These are phyloP conservation scores for Lycocerus yunnanus DNA, from an alignment of 2,888 invertebrate genomes.

Conservation along the genomic window DNA sequence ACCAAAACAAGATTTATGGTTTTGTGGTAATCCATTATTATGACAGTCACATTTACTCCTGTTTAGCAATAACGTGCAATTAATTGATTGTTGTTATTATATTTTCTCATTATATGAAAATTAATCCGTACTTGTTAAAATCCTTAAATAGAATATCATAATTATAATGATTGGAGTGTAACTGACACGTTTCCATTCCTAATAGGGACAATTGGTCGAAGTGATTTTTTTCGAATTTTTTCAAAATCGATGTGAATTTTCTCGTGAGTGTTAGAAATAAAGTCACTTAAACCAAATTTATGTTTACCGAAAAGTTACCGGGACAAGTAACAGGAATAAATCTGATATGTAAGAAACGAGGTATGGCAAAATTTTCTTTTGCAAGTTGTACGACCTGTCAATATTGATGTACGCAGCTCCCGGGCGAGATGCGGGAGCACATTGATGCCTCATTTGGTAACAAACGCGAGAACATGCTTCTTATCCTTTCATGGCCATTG, in stretches of 20 bases:
- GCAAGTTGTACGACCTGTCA: constrained; percentile 38
- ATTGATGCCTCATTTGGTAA: constrained; percentile 44
- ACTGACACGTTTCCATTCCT: neutral
- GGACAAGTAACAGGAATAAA: neutral
- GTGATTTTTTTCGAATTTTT: no score
- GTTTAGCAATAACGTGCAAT: neutral
- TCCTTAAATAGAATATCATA: neutral
- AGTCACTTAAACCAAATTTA: neutral
- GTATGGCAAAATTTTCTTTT: constrained; percentile 40
- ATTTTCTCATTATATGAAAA: neutral
- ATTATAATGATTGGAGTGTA: neutral
- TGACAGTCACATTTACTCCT: neutral
- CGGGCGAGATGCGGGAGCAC: constrained; percentile 34
- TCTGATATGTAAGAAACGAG: constrained; percentile 34
- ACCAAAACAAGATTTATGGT: neutral
- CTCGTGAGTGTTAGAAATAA: neutral
- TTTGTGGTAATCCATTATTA: neutral
- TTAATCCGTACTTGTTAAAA: neutral
- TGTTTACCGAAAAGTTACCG: neutral
- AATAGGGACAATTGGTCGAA: neutral
- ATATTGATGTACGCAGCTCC: constrained; percentile 38
- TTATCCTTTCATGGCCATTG: constrained; percentile 45
- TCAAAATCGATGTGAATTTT: neutral
- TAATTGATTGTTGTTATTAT: neutral
- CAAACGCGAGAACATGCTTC: constrained; percentile 42